These are phyloP conservation scores for Drosophila pseudotakahashii DNA, from an alignment of 2,888 invertebrate species.

Conservation along the genomic window DNA sequence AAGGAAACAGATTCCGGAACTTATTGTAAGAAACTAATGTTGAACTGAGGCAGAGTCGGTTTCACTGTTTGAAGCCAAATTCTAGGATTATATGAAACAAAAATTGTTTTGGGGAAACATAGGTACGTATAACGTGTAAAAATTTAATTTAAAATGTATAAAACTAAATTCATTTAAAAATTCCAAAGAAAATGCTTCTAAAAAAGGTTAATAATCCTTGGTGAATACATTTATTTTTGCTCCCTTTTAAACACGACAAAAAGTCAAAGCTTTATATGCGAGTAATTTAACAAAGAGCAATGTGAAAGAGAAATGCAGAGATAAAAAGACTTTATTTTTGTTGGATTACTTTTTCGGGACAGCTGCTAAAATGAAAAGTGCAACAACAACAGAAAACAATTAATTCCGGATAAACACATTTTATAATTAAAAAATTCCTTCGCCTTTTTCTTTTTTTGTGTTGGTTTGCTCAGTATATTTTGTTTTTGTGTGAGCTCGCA, in stretches of 20 bases:
- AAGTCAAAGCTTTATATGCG: slow-evolving; percentile 47
- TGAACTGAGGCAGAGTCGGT: not conserved
- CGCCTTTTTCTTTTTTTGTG: slow-evolving; percentile 40
- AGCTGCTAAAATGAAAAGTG: slow-evolving; percentile 25
- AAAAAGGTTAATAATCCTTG: slow-evolving; percentile 23
- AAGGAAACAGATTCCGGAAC: not conserved
- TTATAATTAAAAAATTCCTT: slow-evolving; percentile 81
- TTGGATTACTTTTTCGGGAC: slow-evolving; percentile 31
- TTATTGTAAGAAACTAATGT: slow-evolving; percentile 3
- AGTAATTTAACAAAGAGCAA: slow-evolving; percentile 39
- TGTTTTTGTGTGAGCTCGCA: slow-evolving; percentile 38
- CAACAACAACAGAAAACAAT: slow-evolving; percentile 58
- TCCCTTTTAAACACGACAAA: slow-evolving; percentile 24
- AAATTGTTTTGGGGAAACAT: not conserved
- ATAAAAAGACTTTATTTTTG: slow-evolving; percentile 37
- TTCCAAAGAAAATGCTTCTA: not conserved
- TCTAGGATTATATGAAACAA: not conserved
- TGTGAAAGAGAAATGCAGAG: slow-evolving; percentile 16
- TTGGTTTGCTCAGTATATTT: slow-evolving; percentile 12
- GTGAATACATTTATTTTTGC: slow-evolving; percentile 12
- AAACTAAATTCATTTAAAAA: not conserved
- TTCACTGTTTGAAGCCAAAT: not conserved
- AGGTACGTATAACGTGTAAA: no score
- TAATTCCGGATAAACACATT: slow-evolving; percentile 80
- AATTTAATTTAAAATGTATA: not conserved